Evolutionary conservation across 2,797 vertebrate species (phyloP), one percentile per base, ranked within the genome.

Genomic region (Urophycis tenuis): DNA sequence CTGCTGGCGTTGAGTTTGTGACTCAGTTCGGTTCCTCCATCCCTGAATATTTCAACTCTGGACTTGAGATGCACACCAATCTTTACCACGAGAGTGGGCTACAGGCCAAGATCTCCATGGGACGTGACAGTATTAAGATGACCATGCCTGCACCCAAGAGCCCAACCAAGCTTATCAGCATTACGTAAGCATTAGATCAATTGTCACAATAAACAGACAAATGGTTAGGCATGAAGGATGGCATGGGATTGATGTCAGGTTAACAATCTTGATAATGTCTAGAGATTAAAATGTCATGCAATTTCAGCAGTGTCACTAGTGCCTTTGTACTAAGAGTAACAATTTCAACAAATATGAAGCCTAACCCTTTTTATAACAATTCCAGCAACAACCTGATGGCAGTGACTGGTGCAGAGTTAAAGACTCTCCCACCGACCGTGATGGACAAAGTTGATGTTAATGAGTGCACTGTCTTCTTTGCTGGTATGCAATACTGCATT

Each of bases 41-140:
- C 35, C 96, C 97, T 3, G 93, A 95, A 83, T 97, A 95, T 82
- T 85, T 94, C 70, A 87, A 85, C 81, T 95, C 91, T 71, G 94
- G 94, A 0, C 88, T 99, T 71, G 95, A 97, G 78, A 93, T 96
- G 91, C 94, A 95, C 87, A 94, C 94, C 79, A 96, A 93, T 82
- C 80, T 98, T 72, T 97, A 94, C 91, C 95, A 96, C 3, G 96
- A 99, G 85, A 96, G 95, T 74, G 93, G 92, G 78, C 84, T 98
- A 74, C 93, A 84, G 81, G 93, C 93, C n/a, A 92, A 90, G 25
- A 19, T 96, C 79, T 88, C 89, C 72, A 72, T 95, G 74, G 92
- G 71, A 76, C 78, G 75, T 1, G 90, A 91, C 39, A 91, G 93
- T n/a, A 74, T 96, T 74, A 96, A 95, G 85, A 79, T 99, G 84